Evolutionary conservation across 30 jellyfish, hydroid and myxozoan species (phyloP).

Genomic region (Haliclystus octoradiatus): DNA sequence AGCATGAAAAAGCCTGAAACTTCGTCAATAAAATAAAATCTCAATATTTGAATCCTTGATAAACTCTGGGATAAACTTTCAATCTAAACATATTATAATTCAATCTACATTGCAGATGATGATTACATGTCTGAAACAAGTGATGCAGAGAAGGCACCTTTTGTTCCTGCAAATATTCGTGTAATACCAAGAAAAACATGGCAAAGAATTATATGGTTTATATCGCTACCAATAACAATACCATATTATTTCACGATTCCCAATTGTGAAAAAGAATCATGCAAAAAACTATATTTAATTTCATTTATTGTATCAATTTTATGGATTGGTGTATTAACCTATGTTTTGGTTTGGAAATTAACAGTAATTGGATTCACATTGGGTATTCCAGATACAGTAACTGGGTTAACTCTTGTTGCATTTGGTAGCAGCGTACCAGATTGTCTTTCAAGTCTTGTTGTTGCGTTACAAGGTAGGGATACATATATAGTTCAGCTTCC

Average conservation of each 20-base stretch:
- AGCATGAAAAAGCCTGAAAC: too few species aligned
- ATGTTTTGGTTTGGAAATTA: constrained; percentile 4
- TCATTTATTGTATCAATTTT: constrained; percentile 1
- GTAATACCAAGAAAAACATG: not conserved
- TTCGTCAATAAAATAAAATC: too few species aligned
- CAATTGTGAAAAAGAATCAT: constrained; percentile 2
- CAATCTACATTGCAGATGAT: too few species aligned
- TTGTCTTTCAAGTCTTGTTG: constrained; percentile 9
- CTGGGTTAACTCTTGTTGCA: constrained; percentile 11
- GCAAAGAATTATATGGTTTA: not conserved
- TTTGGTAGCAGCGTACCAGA: constrained; percentile 22
- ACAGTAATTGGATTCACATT: constrained; percentile 10
- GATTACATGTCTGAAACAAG: constrained; percentile 5
- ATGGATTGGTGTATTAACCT: constrained; percentile 9
- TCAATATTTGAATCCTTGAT: too few species aligned
- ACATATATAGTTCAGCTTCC: too few species aligned
- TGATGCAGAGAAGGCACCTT: constrained; percentile 7
- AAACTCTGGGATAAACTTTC: too few species aligned
- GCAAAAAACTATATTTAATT: constrained; percentile 2
- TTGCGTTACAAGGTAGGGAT: constrained; percentile 8
- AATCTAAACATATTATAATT: too few species aligned
- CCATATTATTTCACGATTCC: constrained; percentile 5
- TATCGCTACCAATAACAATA: constrained; percentile 4
- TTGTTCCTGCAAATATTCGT: constrained; percentile 14
- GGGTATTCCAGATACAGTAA: constrained; percentile 9